Percentiles rank a stretch among this genome's conserved stretches.
These are phyloP conservation scores for Pempheris klunzingeri DNA, from an alignment of 2,797 vertebrate species.

Conservation along the genomic window DNA sequence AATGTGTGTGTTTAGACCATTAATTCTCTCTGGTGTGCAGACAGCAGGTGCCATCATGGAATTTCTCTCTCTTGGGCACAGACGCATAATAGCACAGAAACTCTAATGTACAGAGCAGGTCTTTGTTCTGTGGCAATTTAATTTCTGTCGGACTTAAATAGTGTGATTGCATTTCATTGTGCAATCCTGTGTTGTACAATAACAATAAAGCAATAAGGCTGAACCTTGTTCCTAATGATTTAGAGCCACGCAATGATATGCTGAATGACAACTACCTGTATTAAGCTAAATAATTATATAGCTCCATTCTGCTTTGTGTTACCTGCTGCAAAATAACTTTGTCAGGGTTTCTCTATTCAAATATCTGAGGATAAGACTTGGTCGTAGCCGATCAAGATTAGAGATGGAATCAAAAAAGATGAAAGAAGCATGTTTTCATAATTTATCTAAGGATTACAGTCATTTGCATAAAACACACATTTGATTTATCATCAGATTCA, in stretches of 20 bases:
- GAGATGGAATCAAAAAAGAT: slow-evolving; percentile 3
- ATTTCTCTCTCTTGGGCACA: background rate
- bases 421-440: slow-evolving; percentile 24
- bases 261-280: background rate
- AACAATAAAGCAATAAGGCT: too few relatives aligned
- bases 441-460: slow-evolving; percentile 18
- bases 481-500: slow-evolving; percentile 18
- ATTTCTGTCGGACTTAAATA: too few relatives aligned
- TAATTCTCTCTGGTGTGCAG: too few relatives aligned
- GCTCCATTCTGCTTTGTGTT: background rate
- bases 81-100: background rate
- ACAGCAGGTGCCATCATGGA: too few relatives aligned
- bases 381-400: slow-evolving; percentile 26
- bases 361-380: background rate
- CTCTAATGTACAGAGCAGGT: background rate
- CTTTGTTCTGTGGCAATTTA: background rate
- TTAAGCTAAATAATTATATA: slow-evolving; percentile 5
- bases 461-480: slow-evolving; percentile 27
- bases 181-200: too few relatives aligned
- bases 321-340: slow-evolving; percentile 14
- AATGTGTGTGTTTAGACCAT: background rate
- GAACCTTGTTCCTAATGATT: background rate
- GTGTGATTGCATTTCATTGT: too few relatives aligned
- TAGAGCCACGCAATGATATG: background rate
- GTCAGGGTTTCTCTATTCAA: slow-evolving; percentile 21